phyloP scores from a whole-genome alignment of 2,888 invertebrate species.

The Drepana falcataria region DNA sequence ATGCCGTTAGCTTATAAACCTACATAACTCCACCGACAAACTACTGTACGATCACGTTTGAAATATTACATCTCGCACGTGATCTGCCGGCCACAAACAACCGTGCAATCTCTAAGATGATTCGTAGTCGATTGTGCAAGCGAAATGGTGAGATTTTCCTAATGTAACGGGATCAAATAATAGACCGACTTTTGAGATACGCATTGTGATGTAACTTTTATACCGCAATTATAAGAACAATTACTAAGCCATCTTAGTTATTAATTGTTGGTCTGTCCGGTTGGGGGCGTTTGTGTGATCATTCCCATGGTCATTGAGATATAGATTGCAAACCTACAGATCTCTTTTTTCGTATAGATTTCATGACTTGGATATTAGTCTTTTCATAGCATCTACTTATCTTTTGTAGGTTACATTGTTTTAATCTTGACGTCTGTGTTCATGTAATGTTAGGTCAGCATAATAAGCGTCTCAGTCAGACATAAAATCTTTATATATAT shows the following conservation, averaged over 20 bases:
- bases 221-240: not conserved
- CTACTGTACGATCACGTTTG: slow-evolving; percentile 9
- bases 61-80: slow-evolving; percentile 16
- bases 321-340: not conserved
- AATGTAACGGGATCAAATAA: not conserved
- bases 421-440: no score
- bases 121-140: not conserved
- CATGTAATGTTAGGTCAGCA: no score
- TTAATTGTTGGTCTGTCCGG: not conserved
- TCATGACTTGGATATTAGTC: no score
- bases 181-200: not conserved
- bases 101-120: slow-evolving; percentile 5
- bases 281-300: not conserved
- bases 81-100: slow-evolving; percentile 11
- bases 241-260: not conserved
- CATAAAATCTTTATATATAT: no score
- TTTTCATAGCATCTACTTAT: no score
- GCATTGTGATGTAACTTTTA: not conserved
- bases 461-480: no score
- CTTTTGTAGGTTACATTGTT: no score
- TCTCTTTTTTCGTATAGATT: no score
- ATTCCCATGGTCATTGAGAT: not conserved
- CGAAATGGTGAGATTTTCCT: not conserved
- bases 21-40: slow-evolving; percentile 8
- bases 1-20: not conserved